Evolutionary conservation across 2,797 vertebrate genomes (phyloP).

Genomic region (Parauchenoglanis punctatus): DNA sequence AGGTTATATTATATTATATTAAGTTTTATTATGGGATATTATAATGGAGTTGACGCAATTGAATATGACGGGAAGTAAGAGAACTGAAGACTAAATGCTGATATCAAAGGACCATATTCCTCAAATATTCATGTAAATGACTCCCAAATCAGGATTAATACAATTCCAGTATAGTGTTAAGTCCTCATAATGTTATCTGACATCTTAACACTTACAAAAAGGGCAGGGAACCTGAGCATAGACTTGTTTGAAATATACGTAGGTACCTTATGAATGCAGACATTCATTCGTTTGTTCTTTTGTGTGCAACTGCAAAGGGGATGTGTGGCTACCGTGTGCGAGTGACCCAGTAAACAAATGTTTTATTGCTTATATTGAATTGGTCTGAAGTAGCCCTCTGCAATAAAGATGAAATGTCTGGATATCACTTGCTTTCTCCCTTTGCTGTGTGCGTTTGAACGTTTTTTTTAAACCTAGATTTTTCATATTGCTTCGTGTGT

Average conservation of each 20-base stretch:
- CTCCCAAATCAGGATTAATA: not conserved
- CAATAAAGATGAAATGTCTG: constrained; percentile 72
- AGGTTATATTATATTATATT: not conserved
- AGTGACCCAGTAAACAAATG: constrained; percentile 44
- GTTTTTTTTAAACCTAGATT: not conserved
- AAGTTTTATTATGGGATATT: not conserved
- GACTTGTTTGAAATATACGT: not conserved
- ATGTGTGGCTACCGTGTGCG: constrained; percentile 37
- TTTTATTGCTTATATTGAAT: constrained; percentile 43
- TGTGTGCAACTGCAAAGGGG: not conserved
- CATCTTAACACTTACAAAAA: not conserved
- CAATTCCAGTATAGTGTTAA: constrained; percentile 1
- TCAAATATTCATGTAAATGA: not conserved
- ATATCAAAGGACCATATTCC: not conserved
- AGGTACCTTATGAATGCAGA: not conserved
- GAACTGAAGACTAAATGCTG: not conserved
- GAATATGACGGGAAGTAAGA: not conserved
- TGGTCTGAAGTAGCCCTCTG: constrained; percentile 61
- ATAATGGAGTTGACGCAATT: not conserved
- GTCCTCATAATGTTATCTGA: not conserved
- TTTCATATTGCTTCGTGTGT: not conserved
- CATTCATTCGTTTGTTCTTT: not conserved
- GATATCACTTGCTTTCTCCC: constrained; percentile 36
- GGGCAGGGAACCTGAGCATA: not conserved
- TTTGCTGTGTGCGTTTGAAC: not conserved